Base-by-base conservation (phyloP, 1,140 invertebrate genomes). In the Olivierus martensii region DNA sequence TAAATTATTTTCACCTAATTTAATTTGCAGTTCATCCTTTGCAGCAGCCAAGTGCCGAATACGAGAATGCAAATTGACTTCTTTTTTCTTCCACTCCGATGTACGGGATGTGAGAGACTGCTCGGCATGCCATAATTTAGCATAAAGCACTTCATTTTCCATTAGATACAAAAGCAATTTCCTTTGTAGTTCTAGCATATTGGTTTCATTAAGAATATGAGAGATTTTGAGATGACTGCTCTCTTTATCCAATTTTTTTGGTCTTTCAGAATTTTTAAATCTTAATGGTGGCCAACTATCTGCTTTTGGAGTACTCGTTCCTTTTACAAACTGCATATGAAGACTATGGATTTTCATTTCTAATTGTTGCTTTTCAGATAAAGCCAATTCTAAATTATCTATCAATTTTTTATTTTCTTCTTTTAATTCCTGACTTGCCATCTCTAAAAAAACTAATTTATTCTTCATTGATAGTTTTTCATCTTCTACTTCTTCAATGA, bases 111-210 rank as follows among this genome's bases (percentile, higher is more conserved):
- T 35, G 14, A 52, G 17, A 12, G 4, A 17, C 2, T 53, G 46
- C 18, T 57, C 55, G 0, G 44, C 28, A 44, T 57, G 49, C 12
- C 28, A 10, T 14, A 57, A 38, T 28, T 44, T 53, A 10, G 55
- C 44, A 17, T 53, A 37, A 12, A 57, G 41, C 4, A 87, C 85
- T 78, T 89, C 81, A 75, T 87, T 86, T 65, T 87, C 80, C 63
- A 86, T 83, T 62, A 83, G 83, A 53, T 82, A 78, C 11, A 79
- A 81, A 53, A 90, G 78, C 19, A 89, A 73, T 71, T 88, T 84
- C 51, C 84, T 76, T 67, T 86, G 84, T 55, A 90, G 73, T 66
- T 87, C 83, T 34, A 87, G 65, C 3, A 82, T 79, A 69, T 84
- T 83, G 41, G 77, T 78, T 71, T 88, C 84, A 46, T 78, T 74